phyloP scores from a whole-genome alignment of 2,797 vertebrate genomes.

The Galagoides demidoff region DNA sequence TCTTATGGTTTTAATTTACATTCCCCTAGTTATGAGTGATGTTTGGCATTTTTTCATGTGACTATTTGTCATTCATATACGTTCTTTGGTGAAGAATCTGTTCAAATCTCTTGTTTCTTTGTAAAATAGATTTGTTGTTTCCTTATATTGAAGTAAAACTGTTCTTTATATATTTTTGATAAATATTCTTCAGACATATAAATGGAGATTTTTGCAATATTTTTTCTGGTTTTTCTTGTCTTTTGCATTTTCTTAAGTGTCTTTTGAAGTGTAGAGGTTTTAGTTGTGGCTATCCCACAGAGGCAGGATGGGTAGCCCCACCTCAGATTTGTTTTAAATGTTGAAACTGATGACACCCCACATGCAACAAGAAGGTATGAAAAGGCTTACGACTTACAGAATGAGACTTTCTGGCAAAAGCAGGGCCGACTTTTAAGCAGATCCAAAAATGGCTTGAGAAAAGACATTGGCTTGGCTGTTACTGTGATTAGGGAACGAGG shows the following conservation, averaged over 20 bases:
- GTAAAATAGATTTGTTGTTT: background rate
- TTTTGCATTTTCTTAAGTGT: slow-evolving; percentile 10
- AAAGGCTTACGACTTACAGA: background rate
- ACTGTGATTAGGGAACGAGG: background rate
- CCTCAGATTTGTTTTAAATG: background rate
- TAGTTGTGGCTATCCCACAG: slow-evolving; percentile 4
- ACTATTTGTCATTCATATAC: background rate
- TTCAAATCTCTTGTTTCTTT: slow-evolving; percentile 26
- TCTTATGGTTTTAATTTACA: slow-evolving; percentile 30
- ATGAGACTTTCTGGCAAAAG: slow-evolving; percentile 29
- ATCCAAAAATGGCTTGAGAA: background rate
- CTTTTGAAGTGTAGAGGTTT: slow-evolving; percentile 27
- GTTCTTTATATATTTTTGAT: background rate
- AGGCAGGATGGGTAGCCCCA: background rate
- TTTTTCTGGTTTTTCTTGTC: slow-evolving; percentile 11
- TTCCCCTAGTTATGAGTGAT: background rate
- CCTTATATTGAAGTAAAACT: background rate
- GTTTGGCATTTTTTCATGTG: slow-evolving; percentile 1
- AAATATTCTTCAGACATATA: background rate
- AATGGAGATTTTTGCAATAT: background rate
- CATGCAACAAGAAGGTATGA: background rate
- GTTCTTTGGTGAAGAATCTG: slow-evolving; percentile 36
- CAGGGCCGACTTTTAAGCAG: background rate
- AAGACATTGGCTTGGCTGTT: slow-evolving; percentile 25
- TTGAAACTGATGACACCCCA: background rate